These are phyloP conservation scores for Lepidochrysops patricia DNA, from an alignment of 2,888 invertebrate species.

Conservation along the genomic window DNA sequence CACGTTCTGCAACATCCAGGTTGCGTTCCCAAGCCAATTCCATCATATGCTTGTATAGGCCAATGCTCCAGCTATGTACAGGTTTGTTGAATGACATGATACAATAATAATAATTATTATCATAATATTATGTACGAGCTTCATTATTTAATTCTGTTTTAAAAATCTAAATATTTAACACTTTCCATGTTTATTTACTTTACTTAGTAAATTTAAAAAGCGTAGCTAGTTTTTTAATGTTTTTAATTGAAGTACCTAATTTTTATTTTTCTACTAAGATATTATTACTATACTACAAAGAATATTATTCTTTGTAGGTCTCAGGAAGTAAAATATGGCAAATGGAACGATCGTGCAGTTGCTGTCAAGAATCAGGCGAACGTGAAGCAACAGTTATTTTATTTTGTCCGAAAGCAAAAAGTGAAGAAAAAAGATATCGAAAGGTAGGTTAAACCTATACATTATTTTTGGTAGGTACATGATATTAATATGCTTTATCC, in stretches of 20 bases:
- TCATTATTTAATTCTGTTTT: no score
- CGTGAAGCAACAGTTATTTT: slow-evolving; percentile 91
- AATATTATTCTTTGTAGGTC: slow-evolving; percentile 73
- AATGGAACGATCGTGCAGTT: slow-evolving; percentile 96
- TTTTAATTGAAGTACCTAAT: no score
- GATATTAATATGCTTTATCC: no score
- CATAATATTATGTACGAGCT: no score
- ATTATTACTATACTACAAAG: no score
- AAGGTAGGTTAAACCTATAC: slow-evolving; percentile 72
- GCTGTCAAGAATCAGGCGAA: slow-evolving; percentile 95
- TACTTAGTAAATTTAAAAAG: neutral
- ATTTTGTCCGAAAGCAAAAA: slow-evolving; percentile 91
- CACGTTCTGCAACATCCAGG: slow-evolving; percentile 93
- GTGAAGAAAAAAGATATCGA: slow-evolving; percentile 87
- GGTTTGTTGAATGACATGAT: slow-evolving; percentile 60
- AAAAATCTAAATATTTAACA: no score
- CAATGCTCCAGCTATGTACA: slow-evolving; percentile 94
- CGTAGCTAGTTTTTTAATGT: no score
- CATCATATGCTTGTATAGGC: slow-evolving; percentile 94
- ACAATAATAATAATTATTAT: no score
- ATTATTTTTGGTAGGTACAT: no score
- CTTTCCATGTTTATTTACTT: neutral
- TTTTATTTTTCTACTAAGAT: no score
- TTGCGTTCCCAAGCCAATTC: slow-evolving; percentile 93
- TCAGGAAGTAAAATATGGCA: slow-evolving; percentile 97